phyloP scores from a whole-genome alignment of 2,113 vertebrate species.

The Salvelinus sp. region DNA sequence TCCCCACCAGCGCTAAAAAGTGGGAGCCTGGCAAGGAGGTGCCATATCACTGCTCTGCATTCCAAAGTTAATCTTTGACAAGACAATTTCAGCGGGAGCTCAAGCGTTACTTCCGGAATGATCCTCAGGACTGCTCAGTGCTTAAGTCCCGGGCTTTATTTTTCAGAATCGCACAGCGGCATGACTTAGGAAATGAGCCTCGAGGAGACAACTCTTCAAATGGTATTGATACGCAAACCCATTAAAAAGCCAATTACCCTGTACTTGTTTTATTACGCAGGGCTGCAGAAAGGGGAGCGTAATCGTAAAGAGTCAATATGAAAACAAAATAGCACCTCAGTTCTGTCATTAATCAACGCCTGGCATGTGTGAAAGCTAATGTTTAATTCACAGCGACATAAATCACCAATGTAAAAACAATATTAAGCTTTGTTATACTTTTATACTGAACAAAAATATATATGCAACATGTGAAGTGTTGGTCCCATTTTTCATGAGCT shows the following conservation, averaged over 20 bases:
- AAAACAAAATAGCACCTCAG: conserved; percentile 75
- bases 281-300: conserved; percentile 74
- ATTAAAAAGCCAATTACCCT: conserved; percentile 87
- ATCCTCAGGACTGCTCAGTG: conserved; percentile 20
- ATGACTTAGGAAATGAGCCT: conserved; percentile 51
- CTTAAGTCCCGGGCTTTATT: conserved; percentile 14
- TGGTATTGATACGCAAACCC: conserved; percentile 74
- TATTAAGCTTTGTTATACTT: conserved; percentile 54
- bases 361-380: conserved; percentile 61
- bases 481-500: too few relatives aligned
- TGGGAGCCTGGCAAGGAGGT: not conserved
- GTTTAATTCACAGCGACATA: conserved; percentile 62
- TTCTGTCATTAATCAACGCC: conserved; percentile 51
- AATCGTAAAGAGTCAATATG: conserved; percentile 82
- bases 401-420: conserved; percentile 56
- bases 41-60: not conserved
- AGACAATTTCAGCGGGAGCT: conserved; percentile 21
- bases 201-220: conserved; percentile 52
- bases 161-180: conserved; percentile 17
- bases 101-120: conserved; percentile 16
- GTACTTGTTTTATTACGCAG: conserved; percentile 68
- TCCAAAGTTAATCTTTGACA: conserved; percentile 1
- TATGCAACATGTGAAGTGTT: too few relatives aligned
- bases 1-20: not conserved
- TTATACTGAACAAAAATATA: not conserved